A percentile compares a stretch with the other conserved stretches of the same genome.
Conservation (phyloP, 2,888 invertebrate species). For the Bruchidius siliquastri region DNA sequence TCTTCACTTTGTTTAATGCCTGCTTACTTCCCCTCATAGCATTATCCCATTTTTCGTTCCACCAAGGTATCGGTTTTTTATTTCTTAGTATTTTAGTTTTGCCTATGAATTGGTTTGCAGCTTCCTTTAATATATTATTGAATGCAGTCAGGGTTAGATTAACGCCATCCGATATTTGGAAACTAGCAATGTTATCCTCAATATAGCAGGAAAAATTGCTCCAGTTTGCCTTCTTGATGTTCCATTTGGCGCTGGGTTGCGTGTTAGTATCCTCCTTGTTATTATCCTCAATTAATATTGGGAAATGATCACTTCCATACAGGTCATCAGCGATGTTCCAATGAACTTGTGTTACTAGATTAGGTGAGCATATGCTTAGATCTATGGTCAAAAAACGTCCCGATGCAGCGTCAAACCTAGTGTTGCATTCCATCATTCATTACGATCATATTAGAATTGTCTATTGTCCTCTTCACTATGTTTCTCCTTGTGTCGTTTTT, state of each 20-base stretch:
- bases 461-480: too few relatives aligned
- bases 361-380: not conserved
- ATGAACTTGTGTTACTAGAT: not conserved
- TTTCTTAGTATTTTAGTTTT: too few relatives aligned
- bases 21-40: not conserved
- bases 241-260: too few relatives aligned
- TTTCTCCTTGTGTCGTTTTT: too few relatives aligned
- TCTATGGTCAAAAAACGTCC: not conserved
- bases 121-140: too few relatives aligned
- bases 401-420: slow-evolving; percentile 1
- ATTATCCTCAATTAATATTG: not conserved
- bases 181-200: too few relatives aligned
- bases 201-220: too few relatives aligned
- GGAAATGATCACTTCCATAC: slow-evolving; percentile 1
- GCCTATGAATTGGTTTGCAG: too few relatives aligned
- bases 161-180: too few relatives aligned
- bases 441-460: not conserved
- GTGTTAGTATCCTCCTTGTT: not conserved
- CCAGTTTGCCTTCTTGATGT: too few relatives aligned
- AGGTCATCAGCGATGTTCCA: not conserved
- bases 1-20: slow-evolving; percentile 2
- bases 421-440: slow-evolving; percentile 1
- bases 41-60: slow-evolving; percentile 4
- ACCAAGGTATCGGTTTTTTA: slow-evolving; percentile 5
- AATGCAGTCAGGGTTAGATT: too few relatives aligned